Base-by-base conservation (phyloP, 1,140 invertebrate species). In the Vanessa tameamea region DNA sequence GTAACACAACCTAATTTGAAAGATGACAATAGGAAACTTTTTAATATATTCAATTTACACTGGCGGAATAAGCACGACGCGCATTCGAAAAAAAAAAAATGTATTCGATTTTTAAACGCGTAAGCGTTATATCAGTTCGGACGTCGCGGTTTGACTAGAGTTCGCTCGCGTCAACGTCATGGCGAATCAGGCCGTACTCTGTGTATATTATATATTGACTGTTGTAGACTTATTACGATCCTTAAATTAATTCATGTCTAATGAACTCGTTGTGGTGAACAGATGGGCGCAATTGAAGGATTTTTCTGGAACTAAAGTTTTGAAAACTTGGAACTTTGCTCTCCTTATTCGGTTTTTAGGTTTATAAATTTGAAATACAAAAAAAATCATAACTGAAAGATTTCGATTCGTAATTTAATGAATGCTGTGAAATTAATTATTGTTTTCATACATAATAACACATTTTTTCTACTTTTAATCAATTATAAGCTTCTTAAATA, bases 81-180 rank as follows among this genome's bases (percentile, higher is more conserved):
- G 69, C 51, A 50, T 72, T 55, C 69, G 53, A 64, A 61, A 50
- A 66, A 31, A 20, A 61, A 31, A 20, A 61, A 43, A 64, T 16
- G 20, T 66, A 12, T 61, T 66, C 70, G 16, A 37, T 64, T 64
- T 72, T 68, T 26, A 67, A 65, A 68, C 71, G 75, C 73, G 72
- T 59, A 31, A 69, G 80, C 87, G 87, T 87, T 82, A 69, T 76
- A 67, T 78, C 81, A 74, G 84, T 76, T 57, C 78, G 85, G 78
- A 59, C 77, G 84, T 71, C 82, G 85, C 82, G 84, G 73, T 74
- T 75, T 63, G 77, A 89, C 87, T 89, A 85, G 13, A 31, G 76
- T 48, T 50, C 66, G 37, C 72, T 57, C 53, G 76, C 69, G 73
- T 64, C 75, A 72, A 72, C 75, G 78, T 76, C 75, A 69, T 65